A percentile compares a stretch with the other conserved stretches of the same genome.
These are phyloP conservation scores for Sebastes reedi DNA, from an alignment of 2,797 vertebrate genomes.

Conservation along the genomic window DNA sequence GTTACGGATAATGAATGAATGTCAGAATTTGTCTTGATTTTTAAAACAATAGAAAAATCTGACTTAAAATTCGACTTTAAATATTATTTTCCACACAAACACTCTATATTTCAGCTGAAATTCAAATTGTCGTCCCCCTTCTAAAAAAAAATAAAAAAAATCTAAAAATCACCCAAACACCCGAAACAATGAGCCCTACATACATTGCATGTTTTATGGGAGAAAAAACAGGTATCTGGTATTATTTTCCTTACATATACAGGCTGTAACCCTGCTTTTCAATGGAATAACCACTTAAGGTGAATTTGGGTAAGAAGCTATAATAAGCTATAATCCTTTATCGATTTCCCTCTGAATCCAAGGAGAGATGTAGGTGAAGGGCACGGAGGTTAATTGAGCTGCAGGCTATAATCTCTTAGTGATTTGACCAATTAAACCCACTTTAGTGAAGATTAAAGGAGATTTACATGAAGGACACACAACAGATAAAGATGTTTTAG, in stretches of 20 bases:
- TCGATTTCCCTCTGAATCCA: neutral
- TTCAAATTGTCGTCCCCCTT: neutral
- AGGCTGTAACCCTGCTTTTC: neutral
- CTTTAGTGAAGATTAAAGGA: conserved; percentile 21
- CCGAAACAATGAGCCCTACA: neutral
- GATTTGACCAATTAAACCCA: conserved; percentile 16
- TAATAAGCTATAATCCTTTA: conserved; percentile 35
- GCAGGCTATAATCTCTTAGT: conserved; percentile 11
- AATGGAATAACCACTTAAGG: neutral
- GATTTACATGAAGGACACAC: conserved; percentile 7
- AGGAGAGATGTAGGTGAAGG: conserved; percentile 14
- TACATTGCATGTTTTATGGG: neutral
- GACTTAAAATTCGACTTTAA: neutral
- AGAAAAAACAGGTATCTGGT: neutral
- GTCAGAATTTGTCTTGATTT: too few relatives aligned
- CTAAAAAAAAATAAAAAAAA: neutral
- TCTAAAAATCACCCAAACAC: neutral
- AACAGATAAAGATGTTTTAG: neutral
- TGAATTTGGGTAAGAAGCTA: conserved; percentile 15
- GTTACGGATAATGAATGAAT: too few relatives aligned
- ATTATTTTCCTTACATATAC: neutral
- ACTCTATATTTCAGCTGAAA: neutral
- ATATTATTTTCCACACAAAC: neutral
- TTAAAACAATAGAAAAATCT: neutral
- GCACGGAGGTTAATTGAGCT: neutral